Percentiles rank a stretch among this genome's conserved stretches.
Conservation (phyloP, 2,888 invertebrate genomes). For the Nomada flava region DNA sequence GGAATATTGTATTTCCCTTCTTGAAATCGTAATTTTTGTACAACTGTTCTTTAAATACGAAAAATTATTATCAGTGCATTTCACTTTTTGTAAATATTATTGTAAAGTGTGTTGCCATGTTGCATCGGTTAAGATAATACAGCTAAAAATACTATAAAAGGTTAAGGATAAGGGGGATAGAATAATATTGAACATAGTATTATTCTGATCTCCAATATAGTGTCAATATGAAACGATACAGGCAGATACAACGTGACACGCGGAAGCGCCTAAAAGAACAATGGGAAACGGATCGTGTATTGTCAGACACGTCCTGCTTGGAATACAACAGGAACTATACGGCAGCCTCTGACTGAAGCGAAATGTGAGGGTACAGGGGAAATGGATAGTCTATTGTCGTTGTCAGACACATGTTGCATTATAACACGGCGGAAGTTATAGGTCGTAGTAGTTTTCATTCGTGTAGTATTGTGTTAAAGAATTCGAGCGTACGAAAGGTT, state of each 20-base stretch:
- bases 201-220: background rate
- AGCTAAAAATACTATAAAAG: too few relatives aligned
- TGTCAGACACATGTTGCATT: conserved; percentile 17
- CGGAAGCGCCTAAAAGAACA: conserved; percentile 5
- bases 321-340: background rate
- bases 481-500: background rate
- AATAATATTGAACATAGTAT: background rate
- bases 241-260: background rate
- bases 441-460: background rate
- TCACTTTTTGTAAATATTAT: too few relatives aligned
- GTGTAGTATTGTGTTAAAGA: too few relatives aligned
- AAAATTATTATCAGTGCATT: too few relatives aligned
- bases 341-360: background rate
- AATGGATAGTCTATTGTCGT: conserved; percentile 13
- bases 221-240: background rate
- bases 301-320: conserved; percentile 15
- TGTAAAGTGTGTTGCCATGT: too few relatives aligned
- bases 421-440: background rate
- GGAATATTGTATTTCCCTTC: too few relatives aligned
- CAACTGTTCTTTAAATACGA: too few relatives aligned
- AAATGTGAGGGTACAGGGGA: conserved; percentile 15
- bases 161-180: background rate
- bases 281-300: conserved; percentile 10
- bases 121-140: too few relatives aligned
- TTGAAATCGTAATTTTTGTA: too few relatives aligned